Base-by-base conservation (phyloP, 2,888 invertebrate genomes). In the Allolobophora icterica region DNA sequence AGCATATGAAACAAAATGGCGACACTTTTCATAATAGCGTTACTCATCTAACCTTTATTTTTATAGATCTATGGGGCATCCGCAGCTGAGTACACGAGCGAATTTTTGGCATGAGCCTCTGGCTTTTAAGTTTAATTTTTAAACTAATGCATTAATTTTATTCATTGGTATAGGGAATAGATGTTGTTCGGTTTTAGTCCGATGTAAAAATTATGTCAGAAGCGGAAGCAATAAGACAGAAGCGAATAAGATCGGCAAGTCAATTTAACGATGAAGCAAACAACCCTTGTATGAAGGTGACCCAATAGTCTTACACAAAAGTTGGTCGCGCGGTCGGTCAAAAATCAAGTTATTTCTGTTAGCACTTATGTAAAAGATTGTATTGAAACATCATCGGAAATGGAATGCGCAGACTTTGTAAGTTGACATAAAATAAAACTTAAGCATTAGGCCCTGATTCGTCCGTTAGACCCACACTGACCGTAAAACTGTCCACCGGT, bases 231-330 rank as follows among this genome's bases (percentile, higher is more conserved):
- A n/a, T 0, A 3, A 89, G 89, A 42, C 89, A 52, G 89, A 35
- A 89, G 42, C 52, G 89, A 42, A 89, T 89, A 11, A 89, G 89
- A 38, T 35, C 89, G 40, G 89, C 89, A 21, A 89, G 89, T 42
- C 89, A 52, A 42, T 0, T 89, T 19, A 52, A 42, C 89, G 89
- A 89, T n/a, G 89, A 40, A 45, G 89, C 21, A 52, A 89, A 0
- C 35, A 89, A 89, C 34, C 89, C 89, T 89, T 89, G 89, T 89
- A 0, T 89, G 89, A 89, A 89, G 89, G 89, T 89, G 89, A 89
- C 89, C 84, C 34, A 19, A 19, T 19, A 58, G n/a, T 71, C 71
- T 71, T 71, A 1, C n/a, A 71, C 19, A 87, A 87, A 34, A 87
- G 34, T 87, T 38, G 13, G 4, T 87, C 24, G 35, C 30, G 38